phyloP scores from a whole-genome alignment of 37 sponge, comb jelly and placozoan genomes.

The Amphimedon queenslandica region DNA sequence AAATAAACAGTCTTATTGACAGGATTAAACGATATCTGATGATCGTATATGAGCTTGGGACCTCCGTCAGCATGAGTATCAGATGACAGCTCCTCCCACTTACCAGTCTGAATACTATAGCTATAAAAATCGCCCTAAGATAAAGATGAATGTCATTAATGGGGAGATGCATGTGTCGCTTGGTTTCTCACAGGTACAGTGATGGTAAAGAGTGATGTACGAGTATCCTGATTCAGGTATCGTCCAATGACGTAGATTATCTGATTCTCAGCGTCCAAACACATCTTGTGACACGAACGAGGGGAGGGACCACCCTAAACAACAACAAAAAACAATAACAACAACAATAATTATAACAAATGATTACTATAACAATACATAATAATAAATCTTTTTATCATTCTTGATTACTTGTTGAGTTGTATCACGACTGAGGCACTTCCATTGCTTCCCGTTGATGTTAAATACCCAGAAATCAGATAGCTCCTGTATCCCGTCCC shows the following conservation, averaged over 20 bases:
- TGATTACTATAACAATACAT: not conserved
- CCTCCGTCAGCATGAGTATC: slow-evolving; percentile 65
- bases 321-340: not conserved
- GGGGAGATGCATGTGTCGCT: not conserved
- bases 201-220: not conserved
- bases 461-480: slow-evolving; percentile 80
- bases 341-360: not conserved
- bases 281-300: slow-evolving; percentile 83
- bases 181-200: not conserved
- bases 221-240: slow-evolving; percentile 34
- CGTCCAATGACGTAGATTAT: slow-evolving; percentile 64
- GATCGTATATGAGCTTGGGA: slow-evolving; percentile 71
- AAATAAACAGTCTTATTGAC: slow-evolving; percentile 54
- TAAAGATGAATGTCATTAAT: not conserved
- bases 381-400: not conserved
- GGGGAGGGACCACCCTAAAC: slow-evolving; percentile 50
- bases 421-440: slow-evolving; percentile 60
- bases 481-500: slow-evolving; percentile 80
- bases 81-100: slow-evolving; percentile 34
- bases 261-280: slow-evolving; percentile 44
- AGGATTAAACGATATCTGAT: slow-evolving; percentile 79
- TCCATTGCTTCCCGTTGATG: slow-evolving; percentile 38
- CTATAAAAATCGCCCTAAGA: slow-evolving; percentile 47
- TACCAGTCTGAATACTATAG: slow-evolving; percentile 11
- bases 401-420: slow-evolving; percentile 16